These are phyloP conservation scores for Thalassoma bifasciatum DNA, from an alignment of 2,113 vertebrate species.

Conservation along the genomic window DNA sequence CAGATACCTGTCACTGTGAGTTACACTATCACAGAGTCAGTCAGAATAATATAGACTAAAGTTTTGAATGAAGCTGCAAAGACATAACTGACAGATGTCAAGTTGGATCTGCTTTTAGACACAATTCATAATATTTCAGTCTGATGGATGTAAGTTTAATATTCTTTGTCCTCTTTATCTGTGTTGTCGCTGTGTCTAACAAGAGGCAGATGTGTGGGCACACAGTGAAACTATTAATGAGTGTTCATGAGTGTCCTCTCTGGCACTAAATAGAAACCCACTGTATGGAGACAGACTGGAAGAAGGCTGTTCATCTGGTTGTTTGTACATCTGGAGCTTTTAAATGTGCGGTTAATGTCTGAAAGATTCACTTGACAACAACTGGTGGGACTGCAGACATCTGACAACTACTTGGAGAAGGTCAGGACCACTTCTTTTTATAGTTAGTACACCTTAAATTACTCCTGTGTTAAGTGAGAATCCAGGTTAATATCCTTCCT, in stretches of 20 bases:
- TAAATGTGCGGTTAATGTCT: too few relatives aligned
- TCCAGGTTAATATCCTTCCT: conserved; percentile 45
- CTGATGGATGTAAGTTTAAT: too few relatives aligned
- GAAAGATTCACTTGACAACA: too few relatives aligned
- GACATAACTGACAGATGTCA: too few relatives aligned
- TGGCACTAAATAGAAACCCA: conserved; percentile 35
- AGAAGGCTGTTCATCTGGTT: conserved; percentile 45
- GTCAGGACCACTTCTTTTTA: too few relatives aligned
- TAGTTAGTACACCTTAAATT: too few relatives aligned
- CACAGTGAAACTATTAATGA: conserved; percentile 61
- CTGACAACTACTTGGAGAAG: too few relatives aligned
- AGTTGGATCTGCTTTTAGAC: too few relatives aligned
- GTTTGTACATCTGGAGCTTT: conserved; percentile 29
- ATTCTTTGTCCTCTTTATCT: conserved; percentile 2
- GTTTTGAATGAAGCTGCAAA: too few relatives aligned
- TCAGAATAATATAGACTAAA: not conserved
- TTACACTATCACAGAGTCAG: conserved; percentile 30
- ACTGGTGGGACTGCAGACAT: too few relatives aligned
- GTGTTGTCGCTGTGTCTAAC: not conserved
- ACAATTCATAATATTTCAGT: too few relatives aligned
- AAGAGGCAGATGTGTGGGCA: conserved; percentile 63
- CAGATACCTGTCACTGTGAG: conserved; percentile 46
- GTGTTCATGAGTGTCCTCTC: conserved; percentile 38
- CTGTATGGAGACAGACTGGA: conserved; percentile 38
- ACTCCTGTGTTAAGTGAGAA: conserved; percentile 45